Conservation (phyloP, 92 coral and sea anemone species). For the Galaxea fascicularis region DNA sequence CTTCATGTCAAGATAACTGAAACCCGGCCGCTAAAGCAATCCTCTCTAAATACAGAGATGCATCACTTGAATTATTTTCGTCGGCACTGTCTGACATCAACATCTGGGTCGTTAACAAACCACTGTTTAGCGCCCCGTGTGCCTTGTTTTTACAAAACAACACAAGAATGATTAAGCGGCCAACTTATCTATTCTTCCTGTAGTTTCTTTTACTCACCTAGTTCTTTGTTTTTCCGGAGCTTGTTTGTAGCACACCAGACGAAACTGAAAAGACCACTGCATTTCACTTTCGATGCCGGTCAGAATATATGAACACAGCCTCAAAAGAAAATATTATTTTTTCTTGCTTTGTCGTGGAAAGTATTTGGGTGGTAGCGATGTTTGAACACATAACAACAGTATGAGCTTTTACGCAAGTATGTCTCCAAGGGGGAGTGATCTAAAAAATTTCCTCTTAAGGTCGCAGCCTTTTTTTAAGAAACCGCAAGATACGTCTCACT, state of each 20-base stretch:
- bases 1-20: too few species aligned
- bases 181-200: too few species aligned
- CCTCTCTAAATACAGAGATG: not conserved
- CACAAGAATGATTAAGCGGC: too few species aligned
- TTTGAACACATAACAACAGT: conserved; percentile 2
- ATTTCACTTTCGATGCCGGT: not conserved
- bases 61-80: not conserved
- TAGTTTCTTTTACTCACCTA: not conserved
- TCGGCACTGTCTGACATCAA: not conserved
- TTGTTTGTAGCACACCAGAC: not conserved
- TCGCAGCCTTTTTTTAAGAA: not conserved
- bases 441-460: not conserved
- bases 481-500: conserved; percentile 15
- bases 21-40: not conserved
- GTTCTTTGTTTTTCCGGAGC: not conserved
- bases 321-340: not conserved
- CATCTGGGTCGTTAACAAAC: too few species aligned
- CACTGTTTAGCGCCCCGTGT: too few species aligned
- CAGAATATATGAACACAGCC: not conserved
- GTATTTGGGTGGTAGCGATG: conserved; percentile 11
- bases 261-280: not conserved
- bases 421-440: not conserved
- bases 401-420: not conserved
- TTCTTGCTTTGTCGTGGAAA: not conserved
- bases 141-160: too few species aligned